A percentile compares a stretch with the other conserved stretches of the same genome.
These are phyloP conservation scores for Andrena flavipes DNA, from an alignment of 2,888 invertebrate genomes.

Conservation along the genomic window DNA sequence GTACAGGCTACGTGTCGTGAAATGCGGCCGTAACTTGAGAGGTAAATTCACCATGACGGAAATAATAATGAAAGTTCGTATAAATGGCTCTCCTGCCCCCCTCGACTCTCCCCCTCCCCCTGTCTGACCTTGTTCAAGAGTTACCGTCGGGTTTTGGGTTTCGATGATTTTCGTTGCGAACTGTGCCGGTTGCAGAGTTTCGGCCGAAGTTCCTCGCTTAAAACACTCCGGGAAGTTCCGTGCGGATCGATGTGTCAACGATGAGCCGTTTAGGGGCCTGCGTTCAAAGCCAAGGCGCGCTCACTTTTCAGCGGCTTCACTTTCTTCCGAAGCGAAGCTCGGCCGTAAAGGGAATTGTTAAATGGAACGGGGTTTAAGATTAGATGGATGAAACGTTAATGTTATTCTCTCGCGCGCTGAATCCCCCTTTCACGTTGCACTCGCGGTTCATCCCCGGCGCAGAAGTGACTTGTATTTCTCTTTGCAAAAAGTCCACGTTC, in stretches of 20 bases:
- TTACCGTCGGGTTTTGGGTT: not conserved
- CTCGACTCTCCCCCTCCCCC: not conserved
- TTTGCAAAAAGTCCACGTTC: not conserved
- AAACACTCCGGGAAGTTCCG: too few species aligned
- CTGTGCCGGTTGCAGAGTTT: not conserved
- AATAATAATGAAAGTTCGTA: conserved; percentile 10
- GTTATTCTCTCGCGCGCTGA: too few species aligned
- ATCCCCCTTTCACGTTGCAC: not conserved
- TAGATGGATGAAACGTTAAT: too few species aligned
- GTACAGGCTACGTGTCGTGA: not conserved
- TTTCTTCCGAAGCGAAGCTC: too few species aligned
- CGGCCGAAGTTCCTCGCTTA: not conserved
- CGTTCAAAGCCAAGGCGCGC: too few species aligned
- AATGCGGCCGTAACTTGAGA: not conserved
- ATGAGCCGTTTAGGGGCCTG: too few species aligned
- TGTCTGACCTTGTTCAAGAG: not conserved
- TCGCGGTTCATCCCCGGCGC: not conserved
- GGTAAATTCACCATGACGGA: conserved; percentile 2
- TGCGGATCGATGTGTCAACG: too few species aligned
- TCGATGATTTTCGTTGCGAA: not conserved
- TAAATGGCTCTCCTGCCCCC: not conserved
- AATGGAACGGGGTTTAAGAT: too few species aligned
- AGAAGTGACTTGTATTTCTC: not conserved
- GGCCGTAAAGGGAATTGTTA: too few species aligned
- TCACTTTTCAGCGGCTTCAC: too few species aligned